These are phyloP conservation scores for Ciconia boyciana DNA, from an alignment of 2,113 vertebrate species.

Conservation along the genomic window DNA sequence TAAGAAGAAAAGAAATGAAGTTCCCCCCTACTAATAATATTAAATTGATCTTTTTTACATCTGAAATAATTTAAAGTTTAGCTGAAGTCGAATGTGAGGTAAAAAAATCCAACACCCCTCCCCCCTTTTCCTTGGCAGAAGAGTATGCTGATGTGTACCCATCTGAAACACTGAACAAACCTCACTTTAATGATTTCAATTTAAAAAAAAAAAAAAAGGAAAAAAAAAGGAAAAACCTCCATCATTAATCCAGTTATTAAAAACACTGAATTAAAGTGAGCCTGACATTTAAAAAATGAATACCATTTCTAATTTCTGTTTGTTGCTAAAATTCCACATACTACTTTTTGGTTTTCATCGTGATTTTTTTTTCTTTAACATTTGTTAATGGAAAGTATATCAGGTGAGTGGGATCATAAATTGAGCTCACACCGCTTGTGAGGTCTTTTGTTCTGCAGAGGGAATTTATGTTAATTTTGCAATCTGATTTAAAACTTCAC, in stretches of 20 bases:
- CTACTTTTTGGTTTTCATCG: not conserved
- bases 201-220: not conserved
- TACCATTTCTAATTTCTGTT: not conserved
- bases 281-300: not conserved
- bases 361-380: not conserved
- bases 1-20: not conserved
- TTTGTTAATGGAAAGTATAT: not conserved
- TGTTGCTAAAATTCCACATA: not conserved
- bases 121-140: not conserved
- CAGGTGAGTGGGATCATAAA: not conserved
- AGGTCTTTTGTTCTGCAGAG: not conserved
- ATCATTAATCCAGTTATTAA: not conserved
- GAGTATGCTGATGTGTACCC: not conserved
- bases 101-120: not conserved
- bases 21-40: not conserved
- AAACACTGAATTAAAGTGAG: not conserved
- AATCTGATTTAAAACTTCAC: not conserved
- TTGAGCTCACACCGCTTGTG: not conserved
- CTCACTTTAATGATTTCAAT: not conserved
- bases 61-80: not conserved
- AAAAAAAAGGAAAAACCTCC: rapidly evolving
- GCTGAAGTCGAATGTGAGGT: not conserved
- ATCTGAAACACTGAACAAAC: not conserved
- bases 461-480: not conserved
- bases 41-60: not conserved